Evolutionary conservation across 2,797 vertebrate species (phyloP).

Genomic region (Orestias chungarensis): DNA sequence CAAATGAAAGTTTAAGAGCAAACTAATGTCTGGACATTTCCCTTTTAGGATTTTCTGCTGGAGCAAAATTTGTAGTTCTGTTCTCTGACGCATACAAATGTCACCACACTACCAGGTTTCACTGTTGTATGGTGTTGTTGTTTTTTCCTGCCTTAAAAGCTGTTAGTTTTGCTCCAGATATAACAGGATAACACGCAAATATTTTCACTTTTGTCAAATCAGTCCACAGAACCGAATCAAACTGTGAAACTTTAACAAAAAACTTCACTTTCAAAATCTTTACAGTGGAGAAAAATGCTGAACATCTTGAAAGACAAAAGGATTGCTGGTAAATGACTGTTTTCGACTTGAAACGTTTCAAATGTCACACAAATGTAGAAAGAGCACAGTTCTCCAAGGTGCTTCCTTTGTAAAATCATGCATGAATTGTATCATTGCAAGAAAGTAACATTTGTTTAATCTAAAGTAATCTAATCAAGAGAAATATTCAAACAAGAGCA

Average conservation of each 20-base stretch:
- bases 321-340: constrained; percentile 43
- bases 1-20: neutral
- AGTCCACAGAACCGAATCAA: constrained; percentile 48
- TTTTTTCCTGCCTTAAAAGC: neutral
- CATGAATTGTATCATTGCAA: constrained; percentile 10
- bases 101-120: neutral
- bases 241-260: constrained; percentile 51
- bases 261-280: constrained; percentile 44
- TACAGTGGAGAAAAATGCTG: constrained; percentile 47
- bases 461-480: constrained; percentile 21
- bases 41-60: too few species aligned
- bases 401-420: constrained; percentile 24
- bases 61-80: too few species aligned
- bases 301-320: constrained; percentile 48
- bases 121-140: neutral
- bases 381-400: constrained; percentile 25
- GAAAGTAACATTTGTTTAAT: constrained; percentile 10
- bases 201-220: neutral
- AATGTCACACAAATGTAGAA: constrained; percentile 32
- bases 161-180: neutral
- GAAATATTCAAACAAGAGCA: constrained; percentile 16
- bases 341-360: constrained; percentile 37
- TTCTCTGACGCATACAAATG: too few species aligned
- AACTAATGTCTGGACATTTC: neutral
- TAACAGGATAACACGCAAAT: neutral